Percentiles rank a stretch among this genome's conserved stretches.
phyloP scores from a whole-genome alignment of 2,113 vertebrate species.

The Lepus timidus region DNA sequence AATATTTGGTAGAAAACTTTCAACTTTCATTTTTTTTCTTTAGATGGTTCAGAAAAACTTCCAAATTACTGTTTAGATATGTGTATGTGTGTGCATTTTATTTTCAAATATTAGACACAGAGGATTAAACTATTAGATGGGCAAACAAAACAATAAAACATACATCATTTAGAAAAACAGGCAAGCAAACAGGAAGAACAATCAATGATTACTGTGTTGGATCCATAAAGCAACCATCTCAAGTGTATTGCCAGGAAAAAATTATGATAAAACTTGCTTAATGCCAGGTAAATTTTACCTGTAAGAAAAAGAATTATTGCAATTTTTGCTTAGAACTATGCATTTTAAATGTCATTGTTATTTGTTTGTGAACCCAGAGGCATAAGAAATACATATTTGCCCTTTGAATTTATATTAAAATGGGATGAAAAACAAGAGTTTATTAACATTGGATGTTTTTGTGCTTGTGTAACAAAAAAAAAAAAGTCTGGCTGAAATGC shows the following conservation, averaged over 20 bases:
- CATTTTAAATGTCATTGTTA: constrained; percentile 24
- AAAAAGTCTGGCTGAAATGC: constrained; percentile 71
- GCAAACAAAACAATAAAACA: not conserved
- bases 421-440: constrained; percentile 59
- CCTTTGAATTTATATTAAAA: constrained; percentile 68
- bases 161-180: constrained; percentile 21
- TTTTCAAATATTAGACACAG: not conserved
- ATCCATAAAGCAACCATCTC: not conserved
- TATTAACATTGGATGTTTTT: constrained; percentile 81
- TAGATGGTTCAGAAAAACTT: not conserved
- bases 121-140: not conserved
- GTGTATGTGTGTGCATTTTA: not conserved
- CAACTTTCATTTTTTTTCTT: not conserved
- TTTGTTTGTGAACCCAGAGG: constrained; percentile 20
- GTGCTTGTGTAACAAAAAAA: constrained; percentile 79
- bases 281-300: not conserved
- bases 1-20: constrained; percentile 3
- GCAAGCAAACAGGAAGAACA: not conserved
- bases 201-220: not conserved
- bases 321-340: not conserved
- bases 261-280: not conserved
- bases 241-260: not conserved
- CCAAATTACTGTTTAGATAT: constrained; percentile 20
- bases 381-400: constrained; percentile 56
- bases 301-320: not conserved